Evolutionary conservation across 2,797 vertebrate species (phyloP).

Genomic region (Eremophila alpestris): DNA sequence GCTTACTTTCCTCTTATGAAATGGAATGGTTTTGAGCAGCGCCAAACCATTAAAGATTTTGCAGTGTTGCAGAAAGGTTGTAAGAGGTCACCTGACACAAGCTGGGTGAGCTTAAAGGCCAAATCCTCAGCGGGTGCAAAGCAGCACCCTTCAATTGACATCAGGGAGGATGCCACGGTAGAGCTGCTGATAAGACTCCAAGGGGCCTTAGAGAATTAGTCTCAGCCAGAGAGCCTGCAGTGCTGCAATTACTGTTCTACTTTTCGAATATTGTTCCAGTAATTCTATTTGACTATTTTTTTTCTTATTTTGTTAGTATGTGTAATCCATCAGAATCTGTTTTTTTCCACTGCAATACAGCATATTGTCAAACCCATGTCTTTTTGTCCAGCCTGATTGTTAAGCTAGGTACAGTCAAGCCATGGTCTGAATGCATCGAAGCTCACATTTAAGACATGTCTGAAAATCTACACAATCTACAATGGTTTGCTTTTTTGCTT

Average conservation of each 20-base stretch:
- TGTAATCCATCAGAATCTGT: background rate
- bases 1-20: conserved; percentile 28
- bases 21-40: conserved; percentile 15
- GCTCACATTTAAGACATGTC: background rate
- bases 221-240: background rate
- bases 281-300: background rate
- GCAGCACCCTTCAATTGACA: background rate
- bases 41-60: conserved; percentile 41
- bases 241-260: background rate
- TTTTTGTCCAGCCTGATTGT: background rate
- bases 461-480: background rate
- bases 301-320: background rate
- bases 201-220: background rate
- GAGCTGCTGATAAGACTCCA: background rate
- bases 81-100: conserved; percentile 22
- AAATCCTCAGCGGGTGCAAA: background rate
- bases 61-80: conserved; percentile 37
- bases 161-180: background rate
- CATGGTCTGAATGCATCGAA: background rate
- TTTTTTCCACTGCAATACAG: background rate
- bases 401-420: background rate
- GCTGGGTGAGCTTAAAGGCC: conserved; percentile 8
- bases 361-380: rapidly evolving
- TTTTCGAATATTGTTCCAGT: background rate
- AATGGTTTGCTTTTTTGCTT: rapidly evolving